Conservation (phyloP, 2,797 vertebrate species). For the Myotis myotis region DNA sequence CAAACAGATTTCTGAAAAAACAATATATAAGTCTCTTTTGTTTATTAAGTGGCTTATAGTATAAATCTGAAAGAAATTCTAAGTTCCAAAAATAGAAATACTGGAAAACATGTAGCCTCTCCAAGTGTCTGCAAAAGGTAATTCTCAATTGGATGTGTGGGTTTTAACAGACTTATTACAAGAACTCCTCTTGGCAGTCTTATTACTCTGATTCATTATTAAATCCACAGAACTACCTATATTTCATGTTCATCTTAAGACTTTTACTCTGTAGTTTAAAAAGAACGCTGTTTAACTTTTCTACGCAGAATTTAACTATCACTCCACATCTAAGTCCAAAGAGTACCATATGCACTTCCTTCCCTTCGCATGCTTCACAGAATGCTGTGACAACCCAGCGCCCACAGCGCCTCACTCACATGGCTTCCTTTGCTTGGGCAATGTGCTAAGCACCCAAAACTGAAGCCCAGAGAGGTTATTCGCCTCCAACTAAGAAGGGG, state of each 20-base stretch:
- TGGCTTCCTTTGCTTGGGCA: fast-evolving
- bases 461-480: neutral
- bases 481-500: neutral
- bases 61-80: neutral
- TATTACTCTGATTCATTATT: neutral
- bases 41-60: neutral
- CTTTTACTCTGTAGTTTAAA: neutral
- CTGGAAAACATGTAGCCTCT: neutral
- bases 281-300: neutral
- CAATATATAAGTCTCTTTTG: neutral
- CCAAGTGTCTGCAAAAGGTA: neutral
- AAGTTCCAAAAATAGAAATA: neutral
- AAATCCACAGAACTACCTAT: neutral
- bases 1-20: constrained; percentile 9
- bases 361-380: neutral
- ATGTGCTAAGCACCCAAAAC: neutral
- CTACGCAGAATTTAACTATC: neutral
- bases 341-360: neutral
- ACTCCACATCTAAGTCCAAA: neutral
- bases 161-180: neutral
- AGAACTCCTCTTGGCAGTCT: neutral
- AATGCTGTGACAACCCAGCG: fast-evolving
- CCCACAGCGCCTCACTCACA: fast-evolving
- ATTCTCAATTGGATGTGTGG: neutral
- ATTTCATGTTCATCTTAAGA: neutral